Evolutionary conservation across 1,140 invertebrate genomes (phyloP).

Genomic region (Dinothrombium tinctorium): DNA sequence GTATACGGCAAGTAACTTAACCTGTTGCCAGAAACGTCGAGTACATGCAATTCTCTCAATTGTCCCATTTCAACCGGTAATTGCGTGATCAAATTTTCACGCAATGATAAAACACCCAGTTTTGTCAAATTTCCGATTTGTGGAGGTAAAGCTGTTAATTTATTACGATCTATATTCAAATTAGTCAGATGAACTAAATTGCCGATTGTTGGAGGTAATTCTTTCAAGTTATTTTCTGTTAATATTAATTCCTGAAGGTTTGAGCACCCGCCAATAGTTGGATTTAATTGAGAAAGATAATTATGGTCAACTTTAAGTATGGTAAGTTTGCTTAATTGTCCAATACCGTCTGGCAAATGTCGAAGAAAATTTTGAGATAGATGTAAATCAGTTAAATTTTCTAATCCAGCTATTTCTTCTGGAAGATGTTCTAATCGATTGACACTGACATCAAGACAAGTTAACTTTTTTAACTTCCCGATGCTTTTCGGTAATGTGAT

Average conservation of each 20-base stretch:
- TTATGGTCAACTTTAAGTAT: conserved; percentile 97
- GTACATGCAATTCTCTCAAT: conserved; percentile 69
- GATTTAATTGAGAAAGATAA: conserved; percentile 60
- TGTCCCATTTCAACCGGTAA: conserved; percentile 81
- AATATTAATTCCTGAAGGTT: conserved; percentile 87
- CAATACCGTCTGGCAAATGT: conserved; percentile 73
- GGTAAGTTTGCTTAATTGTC: conserved; percentile 60
- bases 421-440: conserved; percentile 73
- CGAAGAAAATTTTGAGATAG: conserved; percentile 89
- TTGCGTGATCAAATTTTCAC: conserved; percentile 77
- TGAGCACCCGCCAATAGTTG: conserved; percentile 75
- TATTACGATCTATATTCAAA: conserved; percentile 90
- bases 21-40: conserved; percentile 91
- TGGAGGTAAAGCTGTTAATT: conserved; percentile 56
- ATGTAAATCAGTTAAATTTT: conserved; percentile 73
- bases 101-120: conserved; percentile 75
- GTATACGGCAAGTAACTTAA: conserved; percentile 85
- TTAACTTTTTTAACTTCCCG: conserved; percentile 57
- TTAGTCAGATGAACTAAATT: conserved; percentile 77
- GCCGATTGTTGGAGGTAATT: conserved; percentile 72
- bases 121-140: conserved; percentile 67
- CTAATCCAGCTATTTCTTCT: conserved; percentile 78
- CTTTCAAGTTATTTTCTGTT: conserved; percentile 83
- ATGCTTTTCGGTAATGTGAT: conserved; percentile 76
- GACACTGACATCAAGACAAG: conserved; percentile 87